Evolutionary conservation across 2,113 vertebrate species (phyloP), one percentile per base, ranked within the genome.

Genomic region (Phoenicopterus ruber): DNA sequence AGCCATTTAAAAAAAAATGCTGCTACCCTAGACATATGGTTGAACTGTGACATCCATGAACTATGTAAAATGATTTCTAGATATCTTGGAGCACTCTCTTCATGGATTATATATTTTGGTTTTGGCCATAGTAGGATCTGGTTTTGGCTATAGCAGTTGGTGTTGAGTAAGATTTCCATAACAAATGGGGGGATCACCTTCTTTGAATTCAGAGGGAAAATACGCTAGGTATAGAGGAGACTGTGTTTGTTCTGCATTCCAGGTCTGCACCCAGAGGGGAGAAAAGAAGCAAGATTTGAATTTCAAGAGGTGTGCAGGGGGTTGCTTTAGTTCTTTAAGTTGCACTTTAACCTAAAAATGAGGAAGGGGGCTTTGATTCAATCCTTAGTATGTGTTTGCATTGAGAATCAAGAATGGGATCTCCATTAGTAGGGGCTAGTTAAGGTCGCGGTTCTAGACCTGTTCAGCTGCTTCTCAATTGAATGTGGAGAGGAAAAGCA

Each of bases 1-100:
- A 59, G 42, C n/a, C 57, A 42, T 40, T 83, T 25, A 38, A 63
- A 81, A 61, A 76, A 13, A 46, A 4, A 17, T 63, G 13, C 17
- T 50, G 44, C 29, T 63, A 14, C 5, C 15, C 6, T 59, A 83
- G 62, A 44, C 6, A 6, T 28, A 14, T 0, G 6, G 4, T 58
- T 91, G 34, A 88, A 50, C 66, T 38, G 4, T 85, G 70, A 34
- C 10, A 32, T 54, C 25, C 1, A 0, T 31, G 25, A 67, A 16
- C 63, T 36, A 6, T 15, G 14, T 38, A 40, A 73, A 72, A 76
- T 54, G 17, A 52, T 87, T 66, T 31, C 24, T 54, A 8, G 28
- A 9, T 40, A 17, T 44, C 42, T 71, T 78, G 8, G 2, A 50
- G 26, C 26, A 54, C 10, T 66, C 17, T 66, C 14, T 34, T 38